Evolutionary conservation across 2,113 vertebrate genomes (phyloP).

Genomic region (Chaetorhynchus papuensis): DNA sequence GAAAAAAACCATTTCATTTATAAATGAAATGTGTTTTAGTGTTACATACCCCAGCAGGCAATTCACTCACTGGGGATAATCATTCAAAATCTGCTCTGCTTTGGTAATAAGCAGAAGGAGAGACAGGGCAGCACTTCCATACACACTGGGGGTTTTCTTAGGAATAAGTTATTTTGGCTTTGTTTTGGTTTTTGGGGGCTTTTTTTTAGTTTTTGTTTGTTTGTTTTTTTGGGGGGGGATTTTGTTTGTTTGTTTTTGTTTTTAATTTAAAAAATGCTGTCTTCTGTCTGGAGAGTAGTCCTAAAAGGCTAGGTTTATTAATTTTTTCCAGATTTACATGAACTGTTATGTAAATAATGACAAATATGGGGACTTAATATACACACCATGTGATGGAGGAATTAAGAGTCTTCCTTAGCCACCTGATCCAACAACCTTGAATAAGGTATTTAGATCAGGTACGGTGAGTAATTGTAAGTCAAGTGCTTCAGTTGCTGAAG

Average conservation of each 20-base stretch:
- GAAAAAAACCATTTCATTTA: slow-evolving; percentile 26
- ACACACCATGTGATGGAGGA: neutral
- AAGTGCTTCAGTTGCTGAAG: neutral
- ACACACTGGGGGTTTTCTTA: neutral
- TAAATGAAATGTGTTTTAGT: slow-evolving; percentile 31
- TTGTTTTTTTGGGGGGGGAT: no score
- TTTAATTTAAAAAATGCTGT: neutral
- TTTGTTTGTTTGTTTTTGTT: neutral
- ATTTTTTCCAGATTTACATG: neutral
- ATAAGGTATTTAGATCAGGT: neutral
- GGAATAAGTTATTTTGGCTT: slow-evolving; percentile 9
- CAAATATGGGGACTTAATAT: neutral
- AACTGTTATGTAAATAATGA: neutral
- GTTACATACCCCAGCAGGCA: slow-evolving; percentile 43
- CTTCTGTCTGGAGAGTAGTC: neutral
- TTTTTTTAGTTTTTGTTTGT: neutral
- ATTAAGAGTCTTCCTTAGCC: neutral
- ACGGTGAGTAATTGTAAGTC: neutral
- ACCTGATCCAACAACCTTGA: neutral
- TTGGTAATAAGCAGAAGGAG: slow-evolving; percentile 14
- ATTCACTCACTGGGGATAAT: slow-evolving; percentile 43
- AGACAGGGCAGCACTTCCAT: neutral
- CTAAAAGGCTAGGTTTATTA: neutral
- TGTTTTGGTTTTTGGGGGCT: neutral
- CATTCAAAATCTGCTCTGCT: slow-evolving; percentile 28